Evolutionary conservation across 2,113 vertebrate species (phyloP).

Genomic region (Oreochromis tanganicae): DNA sequence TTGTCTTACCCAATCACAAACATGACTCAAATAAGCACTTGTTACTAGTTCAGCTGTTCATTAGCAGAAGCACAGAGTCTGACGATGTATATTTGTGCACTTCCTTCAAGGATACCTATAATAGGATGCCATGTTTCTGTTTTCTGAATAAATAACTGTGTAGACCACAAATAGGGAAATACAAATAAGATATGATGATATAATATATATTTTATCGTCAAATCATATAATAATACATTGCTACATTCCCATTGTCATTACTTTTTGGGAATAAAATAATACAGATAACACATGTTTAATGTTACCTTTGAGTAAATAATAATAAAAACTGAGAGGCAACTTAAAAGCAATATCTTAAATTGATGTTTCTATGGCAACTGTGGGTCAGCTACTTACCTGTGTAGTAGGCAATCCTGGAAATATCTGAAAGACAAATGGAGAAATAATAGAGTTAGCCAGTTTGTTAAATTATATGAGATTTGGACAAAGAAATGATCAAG

Average conservation of each 20-base stretch:
- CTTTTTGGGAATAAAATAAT: neutral
- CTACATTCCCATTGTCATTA: neutral
- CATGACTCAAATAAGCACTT: neutral
- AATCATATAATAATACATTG: neutral
- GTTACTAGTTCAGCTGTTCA: neutral
- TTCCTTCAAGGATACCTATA: neutral
- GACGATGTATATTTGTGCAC: neutral
- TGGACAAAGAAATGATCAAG: neutral
- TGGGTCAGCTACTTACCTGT: constrained; percentile 73
- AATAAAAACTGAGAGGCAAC: neutral
- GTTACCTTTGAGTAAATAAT: neutral
- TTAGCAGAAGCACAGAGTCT: neutral
- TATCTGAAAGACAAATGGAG: constrained; percentile 74
- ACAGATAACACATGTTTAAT: neutral
- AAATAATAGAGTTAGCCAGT: constrained; percentile 29
- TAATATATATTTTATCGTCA: neutral
- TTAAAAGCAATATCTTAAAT: neutral
- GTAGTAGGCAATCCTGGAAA: constrained; percentile 82
- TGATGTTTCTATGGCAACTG: neutral
- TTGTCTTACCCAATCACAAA: neutral
- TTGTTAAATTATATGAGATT: neutral
- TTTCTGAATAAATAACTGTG: neutral
- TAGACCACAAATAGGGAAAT: neutral
- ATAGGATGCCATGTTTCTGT: neutral
- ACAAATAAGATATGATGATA: neutral